phyloP scores from a whole-genome alignment of 2,888 invertebrate genomes.

The Athalia rosae region DNA sequence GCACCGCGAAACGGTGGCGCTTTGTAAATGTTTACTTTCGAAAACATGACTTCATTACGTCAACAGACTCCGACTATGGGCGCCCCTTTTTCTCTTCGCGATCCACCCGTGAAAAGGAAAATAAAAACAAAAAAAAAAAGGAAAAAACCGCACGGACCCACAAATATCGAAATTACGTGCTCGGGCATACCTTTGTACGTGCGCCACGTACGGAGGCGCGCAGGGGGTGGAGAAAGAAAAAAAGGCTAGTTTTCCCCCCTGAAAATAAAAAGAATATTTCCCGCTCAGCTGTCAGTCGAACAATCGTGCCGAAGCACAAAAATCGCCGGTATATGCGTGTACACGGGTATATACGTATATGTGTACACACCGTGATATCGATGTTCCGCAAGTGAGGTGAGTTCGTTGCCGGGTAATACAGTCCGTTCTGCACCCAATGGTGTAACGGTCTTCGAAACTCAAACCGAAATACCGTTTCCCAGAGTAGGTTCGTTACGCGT shows the following conservation, averaged over 20 bases:
- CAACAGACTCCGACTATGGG: background rate
- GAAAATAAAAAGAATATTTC: constrained; percentile 16
- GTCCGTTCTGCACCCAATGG: too few species aligned
- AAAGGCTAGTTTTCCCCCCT: background rate
- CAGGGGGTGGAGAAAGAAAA: background rate
- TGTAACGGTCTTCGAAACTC: too few species aligned
- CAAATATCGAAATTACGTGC: background rate
- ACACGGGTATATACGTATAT: too few species aligned
- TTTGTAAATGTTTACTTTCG: constrained; percentile 30
- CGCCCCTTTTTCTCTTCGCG: too few species aligned
- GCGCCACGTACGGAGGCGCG: background rate
- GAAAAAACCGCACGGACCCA: background rate
- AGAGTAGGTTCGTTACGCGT: too few species aligned
- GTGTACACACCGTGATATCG: too few species aligned
- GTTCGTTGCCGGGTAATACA: too few species aligned
- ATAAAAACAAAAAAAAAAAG: too few species aligned
- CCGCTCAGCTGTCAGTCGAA: constrained; percentile 31
- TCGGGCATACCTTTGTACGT: background rate
- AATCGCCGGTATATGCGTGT: too few species aligned
- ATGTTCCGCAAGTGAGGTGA: too few species aligned
- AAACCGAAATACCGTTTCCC: too few species aligned
- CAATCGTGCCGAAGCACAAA: background rate
- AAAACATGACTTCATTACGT: constrained; percentile 40
- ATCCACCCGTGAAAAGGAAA: too few species aligned
- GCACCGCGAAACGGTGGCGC: background rate